Evolutionary conservation across 2,113 vertebrate species (phyloP).

Genomic region (Puma concolor): DNA sequence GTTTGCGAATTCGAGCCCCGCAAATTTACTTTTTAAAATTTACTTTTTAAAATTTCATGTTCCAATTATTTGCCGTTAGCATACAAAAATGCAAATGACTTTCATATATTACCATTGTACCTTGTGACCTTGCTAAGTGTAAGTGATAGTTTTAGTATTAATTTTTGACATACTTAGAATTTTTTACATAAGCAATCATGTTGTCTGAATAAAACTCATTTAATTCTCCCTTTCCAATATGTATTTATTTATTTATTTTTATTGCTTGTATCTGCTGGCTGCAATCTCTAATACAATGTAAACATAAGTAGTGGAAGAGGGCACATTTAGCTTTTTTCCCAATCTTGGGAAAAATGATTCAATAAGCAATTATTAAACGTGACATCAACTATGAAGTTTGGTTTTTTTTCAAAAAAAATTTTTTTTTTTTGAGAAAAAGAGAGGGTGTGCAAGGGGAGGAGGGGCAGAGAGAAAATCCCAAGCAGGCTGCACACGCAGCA

Average conservation of each 20-base stretch:
- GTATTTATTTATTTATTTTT: background rate
- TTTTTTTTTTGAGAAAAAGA: too few species aligned
- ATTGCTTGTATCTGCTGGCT: background rate
- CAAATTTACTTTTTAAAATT: background rate
- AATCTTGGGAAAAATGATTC: background rate
- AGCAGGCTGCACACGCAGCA: too few species aligned
- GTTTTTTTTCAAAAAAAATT: too few species aligned
- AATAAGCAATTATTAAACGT: slow-evolving; percentile 22
- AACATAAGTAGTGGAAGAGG: background rate
- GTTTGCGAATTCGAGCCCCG: too few species aligned
- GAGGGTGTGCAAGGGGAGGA: too few species aligned
- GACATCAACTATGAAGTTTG: background rate
- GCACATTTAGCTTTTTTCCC: background rate
- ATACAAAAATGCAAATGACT: background rate
- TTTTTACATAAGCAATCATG: background rate
- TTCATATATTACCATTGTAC: background rate
- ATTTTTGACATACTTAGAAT: background rate
- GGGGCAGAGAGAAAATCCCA: too few species aligned
- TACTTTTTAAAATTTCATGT: background rate
- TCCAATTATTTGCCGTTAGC: background rate
- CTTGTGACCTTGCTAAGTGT: background rate
- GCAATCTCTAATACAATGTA: background rate
- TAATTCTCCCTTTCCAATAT: background rate
- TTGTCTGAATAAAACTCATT: slow-evolving; percentile 30
- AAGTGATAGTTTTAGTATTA: background rate